Evolutionary conservation across 2,113 vertebrate species (phyloP), one percentile per base, ranked within the genome.

Genomic region (Anoura caudifer): DNA sequence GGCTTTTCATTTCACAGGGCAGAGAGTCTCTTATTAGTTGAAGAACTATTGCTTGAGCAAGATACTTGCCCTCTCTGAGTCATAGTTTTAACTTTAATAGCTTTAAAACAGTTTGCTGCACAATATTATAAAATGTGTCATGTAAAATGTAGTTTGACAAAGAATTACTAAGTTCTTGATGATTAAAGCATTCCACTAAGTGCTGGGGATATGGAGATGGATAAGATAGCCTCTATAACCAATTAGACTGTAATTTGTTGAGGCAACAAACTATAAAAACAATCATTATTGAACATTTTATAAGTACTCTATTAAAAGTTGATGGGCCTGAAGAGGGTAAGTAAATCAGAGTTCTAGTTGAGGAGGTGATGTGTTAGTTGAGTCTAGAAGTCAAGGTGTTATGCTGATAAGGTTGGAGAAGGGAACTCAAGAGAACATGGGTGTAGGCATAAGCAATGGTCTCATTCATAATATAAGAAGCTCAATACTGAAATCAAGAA

Each of bases 41-140:
- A 95, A 90, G 43, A 90, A 54, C 24, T 20, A 1, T 50, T 95
- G 4, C 26, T 67, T 76, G 26, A 76, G 26, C 8, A 70, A 95
- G 26, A 31, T 61, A 47, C n/a, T 90, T 90, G 56, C 28, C 15
- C 76, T 90, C 43, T 87, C 31, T 87, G 36, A 87, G 47, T 90
- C 20, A 91, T 47, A 81, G 14, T 94, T 91, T 94, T 33, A 85
- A 88, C 13, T 93, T 61, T 50, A 93, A 77, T 76, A 93, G 43
- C 26, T 83, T 92, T 63, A 80, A 91, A 94, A 90, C 33, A 94
- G 41, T 75, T 94, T 87, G 73, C 17, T 69, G 3, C 0, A 76
- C 2, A 43, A 26, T 8, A 41, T 91, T 84, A 87, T 70, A 77
- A 93, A 87, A 47, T 84, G 47, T 61, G 0, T 41, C 41, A 31